Base-by-base conservation (phyloP, 1,140 invertebrate species). In the Dufourea novaeangliae region DNA sequence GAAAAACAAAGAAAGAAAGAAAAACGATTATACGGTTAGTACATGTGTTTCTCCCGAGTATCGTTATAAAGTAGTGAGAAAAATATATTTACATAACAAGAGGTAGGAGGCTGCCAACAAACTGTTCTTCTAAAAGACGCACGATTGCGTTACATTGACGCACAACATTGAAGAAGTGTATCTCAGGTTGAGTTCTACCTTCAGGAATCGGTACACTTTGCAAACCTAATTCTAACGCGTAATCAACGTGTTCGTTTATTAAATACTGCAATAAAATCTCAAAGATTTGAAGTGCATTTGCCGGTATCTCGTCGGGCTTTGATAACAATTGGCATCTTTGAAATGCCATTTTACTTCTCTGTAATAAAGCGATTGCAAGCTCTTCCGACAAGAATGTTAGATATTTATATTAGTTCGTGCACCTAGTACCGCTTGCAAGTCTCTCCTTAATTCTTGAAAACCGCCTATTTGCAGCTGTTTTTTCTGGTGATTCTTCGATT, bases 301-400 rank as follows among this genome's bases (percentile, higher is more conserved):
- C 90, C 0, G 97, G 93, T 27, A 97, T 89, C 70, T 99, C 98
- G 52, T 94, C 94, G 25, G 94, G 93, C 79, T 95, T 96, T 5
- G 98, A 99, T 1, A 99, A 91, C 82, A 96, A 93, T 75, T 96
- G 95, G 89, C 98, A 99, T 78, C 98, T 93, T 80, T 96, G 95
- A 83, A 99, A 97, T 0, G 98, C 98, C 41, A 96, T 94, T 91
- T 98, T 98, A 0, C 97, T 96, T 89, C 99, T 97, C 90, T 98
- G 97, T 17, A 99, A 92, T 84, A 99, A 94, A 84, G 96, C 97
- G 69, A 98, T 97, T 1, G 98, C 98, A n/a, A 99, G 94, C 90
- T 99, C 97, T 91, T 99, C 98, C 0, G 98, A 99, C 2, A 99
- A 93, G 90, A 99, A 99, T 0, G 98, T 99, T 93, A 97, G 79